Percentiles rank a stretch among this genome's conserved stretches.
phyloP scores from a whole-genome alignment of 2,113 vertebrate species.

The Emberiza fucata region DNA sequence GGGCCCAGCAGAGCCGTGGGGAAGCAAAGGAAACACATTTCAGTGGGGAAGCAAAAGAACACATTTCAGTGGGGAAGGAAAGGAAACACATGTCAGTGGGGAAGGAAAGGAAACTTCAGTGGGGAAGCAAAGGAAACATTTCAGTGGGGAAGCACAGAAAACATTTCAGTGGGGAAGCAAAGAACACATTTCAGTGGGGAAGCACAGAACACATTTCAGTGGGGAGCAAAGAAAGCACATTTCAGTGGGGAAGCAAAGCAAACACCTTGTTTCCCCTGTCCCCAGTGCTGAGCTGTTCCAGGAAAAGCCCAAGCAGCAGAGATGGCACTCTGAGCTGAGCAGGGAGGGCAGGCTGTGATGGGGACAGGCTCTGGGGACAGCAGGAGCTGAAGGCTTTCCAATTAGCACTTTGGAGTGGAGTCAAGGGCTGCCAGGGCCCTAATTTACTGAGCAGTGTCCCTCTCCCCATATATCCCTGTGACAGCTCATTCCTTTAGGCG shows the following conservation, averaged over 20 bases:
- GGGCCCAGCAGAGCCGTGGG: too few species aligned
- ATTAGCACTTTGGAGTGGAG: constrained; percentile 44
- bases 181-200: not conserved
- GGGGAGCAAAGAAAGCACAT: not conserved
- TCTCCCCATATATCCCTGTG: constrained; percentile 23
- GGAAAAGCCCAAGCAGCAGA: not conserved
- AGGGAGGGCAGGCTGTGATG: not conserved
- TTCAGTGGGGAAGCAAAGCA: too few species aligned
- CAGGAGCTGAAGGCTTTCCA: constrained; percentile 48
- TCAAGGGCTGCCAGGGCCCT: constrained; percentile 42
- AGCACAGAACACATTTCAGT: too few species aligned
- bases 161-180: not conserved
- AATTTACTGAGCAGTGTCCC: constrained; percentile 44
- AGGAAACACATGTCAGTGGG: too few species aligned
- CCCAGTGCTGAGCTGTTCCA: not conserved
- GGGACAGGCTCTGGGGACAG: not conserved
- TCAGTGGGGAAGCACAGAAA: not conserved
- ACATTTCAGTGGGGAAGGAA: too few species aligned
- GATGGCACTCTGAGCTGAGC: not conserved
- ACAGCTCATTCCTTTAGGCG: constrained; percentile 49
- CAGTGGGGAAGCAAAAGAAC: too few species aligned
- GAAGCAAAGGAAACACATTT: not conserved
- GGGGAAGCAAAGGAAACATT: too few species aligned
- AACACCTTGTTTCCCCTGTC: not conserved
- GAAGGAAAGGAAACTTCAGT: too few species aligned